A percentile compares a stretch with the other conserved stretches of the same genome.
phyloP scores from a whole-genome alignment of 2,888 invertebrate species.

The Apamea anceps region DNA sequence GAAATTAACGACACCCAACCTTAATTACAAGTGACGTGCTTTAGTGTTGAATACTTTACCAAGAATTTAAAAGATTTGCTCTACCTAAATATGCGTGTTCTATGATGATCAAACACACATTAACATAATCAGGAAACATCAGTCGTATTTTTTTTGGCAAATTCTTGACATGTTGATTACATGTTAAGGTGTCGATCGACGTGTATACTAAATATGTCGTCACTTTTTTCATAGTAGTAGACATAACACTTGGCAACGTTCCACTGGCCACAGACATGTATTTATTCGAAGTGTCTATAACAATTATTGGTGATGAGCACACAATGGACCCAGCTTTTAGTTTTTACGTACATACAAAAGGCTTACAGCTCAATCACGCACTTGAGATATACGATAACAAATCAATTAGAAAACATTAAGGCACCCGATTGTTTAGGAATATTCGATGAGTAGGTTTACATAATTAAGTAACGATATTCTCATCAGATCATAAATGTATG shows the following conservation, averaged over 20 bases:
- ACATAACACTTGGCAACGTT: constrained; percentile 61
- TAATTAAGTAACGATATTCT: constrained; percentile 30
- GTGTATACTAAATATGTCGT: constrained; percentile 32
- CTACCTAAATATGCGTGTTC: constrained; percentile 15
- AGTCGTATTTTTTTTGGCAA: constrained; percentile 24
- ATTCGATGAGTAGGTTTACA: background rate
- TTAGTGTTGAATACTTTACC: constrained; percentile 3
- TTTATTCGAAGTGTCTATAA: constrained; percentile 74
- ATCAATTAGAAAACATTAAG: constrained; percentile 36
- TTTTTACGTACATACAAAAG: constrained; percentile 59
- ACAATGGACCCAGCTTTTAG: constrained; percentile 66
- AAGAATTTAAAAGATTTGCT: constrained; percentile 14
- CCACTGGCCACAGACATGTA: constrained; percentile 45
- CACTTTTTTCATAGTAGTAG: constrained; percentile 32
- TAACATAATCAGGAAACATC: constrained; percentile 7
- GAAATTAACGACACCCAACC: constrained; percentile 13
- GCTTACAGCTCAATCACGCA: constrained; percentile 56
- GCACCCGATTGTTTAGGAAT: constrained; percentile 28
- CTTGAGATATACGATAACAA: constrained; percentile 47
- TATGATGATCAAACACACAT: constrained; percentile 17
- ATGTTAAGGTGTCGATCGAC: background rate
- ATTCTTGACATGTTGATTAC: background rate
- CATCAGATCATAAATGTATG: constrained; percentile 21
- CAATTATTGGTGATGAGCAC: constrained; percentile 68
- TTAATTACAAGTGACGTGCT: constrained; percentile 13